phyloP scores from a whole-genome alignment of 2,113 vertebrate genomes.

The Choloepus hoffmanni region DNA sequence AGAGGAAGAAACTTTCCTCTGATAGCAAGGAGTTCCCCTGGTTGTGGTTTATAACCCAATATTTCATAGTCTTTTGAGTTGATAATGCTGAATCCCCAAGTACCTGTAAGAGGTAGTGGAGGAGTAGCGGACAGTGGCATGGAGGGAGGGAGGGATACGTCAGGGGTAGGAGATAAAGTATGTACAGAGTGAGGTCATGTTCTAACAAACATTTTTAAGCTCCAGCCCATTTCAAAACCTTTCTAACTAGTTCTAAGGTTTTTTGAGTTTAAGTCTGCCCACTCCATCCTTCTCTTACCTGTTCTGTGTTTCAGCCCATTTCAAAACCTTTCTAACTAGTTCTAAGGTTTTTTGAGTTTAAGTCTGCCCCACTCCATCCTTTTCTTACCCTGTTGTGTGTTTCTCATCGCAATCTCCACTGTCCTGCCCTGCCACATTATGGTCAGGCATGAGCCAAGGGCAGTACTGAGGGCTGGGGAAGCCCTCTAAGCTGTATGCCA shows the following conservation, averaged over 20 bases:
- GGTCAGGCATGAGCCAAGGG: too few relatives aligned
- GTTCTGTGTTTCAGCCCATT: accelerated
- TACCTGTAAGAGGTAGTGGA: too few relatives aligned
- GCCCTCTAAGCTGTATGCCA: not conserved
- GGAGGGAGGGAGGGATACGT: not conserved
- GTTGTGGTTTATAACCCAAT: not conserved
- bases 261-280: not conserved
- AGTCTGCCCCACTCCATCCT: not conserved
- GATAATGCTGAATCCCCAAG: not conserved
- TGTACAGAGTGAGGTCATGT: accelerated
- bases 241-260: not conserved
- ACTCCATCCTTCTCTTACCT: too few relatives aligned
- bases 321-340: not conserved
- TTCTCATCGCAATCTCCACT: not conserved
- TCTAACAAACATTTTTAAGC: not conserved
- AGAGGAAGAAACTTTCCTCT: not conserved
- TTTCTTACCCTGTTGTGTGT: accelerated
- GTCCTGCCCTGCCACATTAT: not conserved
- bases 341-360: not conserved
- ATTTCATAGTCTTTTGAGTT: not conserved
- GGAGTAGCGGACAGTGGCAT: too few relatives aligned
- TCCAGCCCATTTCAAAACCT: accelerated
- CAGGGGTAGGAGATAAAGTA: too few relatives aligned
- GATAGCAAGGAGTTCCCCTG: not conserved
- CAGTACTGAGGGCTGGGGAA: accelerated